A percentile compares a stretch with the other conserved stretches of the same genome.
phyloP scores from a whole-genome alignment of 2,888 invertebrate species.

The Polymixis flavicincta region DNA sequence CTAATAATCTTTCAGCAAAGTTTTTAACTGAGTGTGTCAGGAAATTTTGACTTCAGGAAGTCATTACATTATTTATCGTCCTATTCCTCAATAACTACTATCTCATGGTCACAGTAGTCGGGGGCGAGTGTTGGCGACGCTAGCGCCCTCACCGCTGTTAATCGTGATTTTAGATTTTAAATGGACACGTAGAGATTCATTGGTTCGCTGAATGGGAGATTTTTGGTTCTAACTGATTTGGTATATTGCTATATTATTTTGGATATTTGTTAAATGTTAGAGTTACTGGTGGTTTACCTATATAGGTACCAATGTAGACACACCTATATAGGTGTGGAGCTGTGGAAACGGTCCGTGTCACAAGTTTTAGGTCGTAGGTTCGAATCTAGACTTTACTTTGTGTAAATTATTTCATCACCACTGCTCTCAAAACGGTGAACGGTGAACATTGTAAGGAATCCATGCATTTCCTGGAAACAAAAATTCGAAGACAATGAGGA shows the following conservation, averaged over 20 bases:
- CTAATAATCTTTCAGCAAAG: not conserved
- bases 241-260: constrained; percentile 30
- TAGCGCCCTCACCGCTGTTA: constrained; percentile 76
- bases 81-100: constrained; percentile 1
- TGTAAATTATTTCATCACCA: too few relatives aligned
- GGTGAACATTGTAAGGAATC: too few relatives aligned
- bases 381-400: too few relatives aligned
- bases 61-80: not conserved
- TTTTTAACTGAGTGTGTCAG: not conserved
- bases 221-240: constrained; percentile 66
- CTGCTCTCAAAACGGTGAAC: too few relatives aligned
- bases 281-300: not conserved
- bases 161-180: constrained; percentile 79
- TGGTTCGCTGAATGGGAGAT: constrained; percentile 67
- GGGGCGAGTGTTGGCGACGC: constrained; percentile 74
- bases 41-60: not conserved
- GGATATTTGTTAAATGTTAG: constrained; percentile 40
- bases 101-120: constrained; percentile 61
- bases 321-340: not conserved
- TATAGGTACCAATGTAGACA: not conserved
- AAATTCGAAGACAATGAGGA: too few relatives aligned
- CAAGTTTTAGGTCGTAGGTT: too few relatives aligned
- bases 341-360: too few relatives aligned
- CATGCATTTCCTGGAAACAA: too few relatives aligned
- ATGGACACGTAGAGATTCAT: constrained; percentile 73